Conservation (phyloP, 1,140 invertebrate genomes). For the Acromyrmex heyeri region DNA sequence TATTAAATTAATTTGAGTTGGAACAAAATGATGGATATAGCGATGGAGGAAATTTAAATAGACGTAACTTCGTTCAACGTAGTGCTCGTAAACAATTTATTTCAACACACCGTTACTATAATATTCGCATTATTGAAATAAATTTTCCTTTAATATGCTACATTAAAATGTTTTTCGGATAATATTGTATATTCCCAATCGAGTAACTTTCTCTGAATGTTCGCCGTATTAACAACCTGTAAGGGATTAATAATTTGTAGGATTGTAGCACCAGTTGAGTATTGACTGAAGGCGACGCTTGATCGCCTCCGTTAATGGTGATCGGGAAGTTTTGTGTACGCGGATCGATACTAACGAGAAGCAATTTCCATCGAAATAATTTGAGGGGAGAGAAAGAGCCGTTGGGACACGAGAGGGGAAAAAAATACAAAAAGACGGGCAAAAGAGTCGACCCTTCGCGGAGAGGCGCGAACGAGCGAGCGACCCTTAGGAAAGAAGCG, state of each 20-base stretch:
- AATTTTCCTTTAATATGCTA: background rate
- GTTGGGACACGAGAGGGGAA: conserved; percentile 9
- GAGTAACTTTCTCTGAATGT: background rate
- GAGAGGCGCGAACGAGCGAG: conserved; percentile 17
- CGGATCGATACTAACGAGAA: conserved; percentile 59
- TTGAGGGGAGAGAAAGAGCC: conserved; percentile 24
- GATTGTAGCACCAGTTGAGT: background rate
- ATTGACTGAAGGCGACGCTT: conserved; percentile 31
- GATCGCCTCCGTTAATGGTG: conserved; percentile 37
- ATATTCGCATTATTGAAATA: conserved; percentile 28
- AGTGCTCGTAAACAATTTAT: conserved; percentile 46
- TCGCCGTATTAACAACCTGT: background rate
- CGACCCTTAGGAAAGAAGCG: conserved; percentile 28
- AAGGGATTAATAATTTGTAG: conserved; percentile 19
- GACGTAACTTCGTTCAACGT: conserved; percentile 31
- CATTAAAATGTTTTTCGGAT: background rate
- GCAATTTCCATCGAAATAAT: conserved; percentile 59
- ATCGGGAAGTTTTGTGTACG: conserved; percentile 45
- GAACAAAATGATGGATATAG: conserved; percentile 32
- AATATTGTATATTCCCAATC: background rate
- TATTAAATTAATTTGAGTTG: conserved; percentile 57
- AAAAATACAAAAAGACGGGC: background rate
- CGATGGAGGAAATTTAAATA: conserved; percentile 37
- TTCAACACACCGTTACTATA: background rate
- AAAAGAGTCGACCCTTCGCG: background rate